Evolutionary conservation across 2,888 invertebrate species (phyloP).

Genomic region (Endotricha flammealis): DNA sequence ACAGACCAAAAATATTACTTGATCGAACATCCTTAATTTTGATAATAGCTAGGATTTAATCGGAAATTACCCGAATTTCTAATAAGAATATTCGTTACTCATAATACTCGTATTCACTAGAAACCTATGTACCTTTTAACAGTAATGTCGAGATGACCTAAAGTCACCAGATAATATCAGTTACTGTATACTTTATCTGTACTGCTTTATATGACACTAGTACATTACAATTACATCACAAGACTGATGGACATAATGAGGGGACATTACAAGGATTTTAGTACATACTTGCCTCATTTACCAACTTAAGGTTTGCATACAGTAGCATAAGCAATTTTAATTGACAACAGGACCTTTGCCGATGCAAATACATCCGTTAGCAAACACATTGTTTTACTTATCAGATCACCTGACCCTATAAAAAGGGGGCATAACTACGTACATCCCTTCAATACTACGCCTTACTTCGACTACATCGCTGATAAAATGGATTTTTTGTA

Average conservation of each 20-base stretch:
- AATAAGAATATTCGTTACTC: no score
- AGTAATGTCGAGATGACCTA: no score
- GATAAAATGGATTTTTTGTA: conserved; percentile 40
- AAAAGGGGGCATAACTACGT: conserved; percentile 39
- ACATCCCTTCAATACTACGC: conserved; percentile 40
- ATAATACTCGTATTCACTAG: no score
- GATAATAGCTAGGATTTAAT: no score
- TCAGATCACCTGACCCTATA: conserved; percentile 59
- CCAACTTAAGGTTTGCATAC: conserved; percentile 42
- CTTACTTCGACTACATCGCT: conserved; percentile 28
- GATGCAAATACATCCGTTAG: conserved; percentile 54
- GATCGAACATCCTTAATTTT: no score
- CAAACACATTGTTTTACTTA: conserved; percentile 53
- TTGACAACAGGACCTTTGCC: conserved; percentile 63
- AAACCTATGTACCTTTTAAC: no score
- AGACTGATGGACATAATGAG: conserved; percentile 22
- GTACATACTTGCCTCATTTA: conserved; percentile 22
- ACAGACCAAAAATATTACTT: no score
- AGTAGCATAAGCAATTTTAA: conserved; percentile 52
- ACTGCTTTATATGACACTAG: no score
- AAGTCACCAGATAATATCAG: no score
- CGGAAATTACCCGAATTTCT: no score
- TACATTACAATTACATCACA: no score
- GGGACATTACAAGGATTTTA: conserved; percentile 24
- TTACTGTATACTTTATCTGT: no score